phyloP scores from a whole-genome alignment of 2,888 invertebrate species.

The Eurois occulta region DNA sequence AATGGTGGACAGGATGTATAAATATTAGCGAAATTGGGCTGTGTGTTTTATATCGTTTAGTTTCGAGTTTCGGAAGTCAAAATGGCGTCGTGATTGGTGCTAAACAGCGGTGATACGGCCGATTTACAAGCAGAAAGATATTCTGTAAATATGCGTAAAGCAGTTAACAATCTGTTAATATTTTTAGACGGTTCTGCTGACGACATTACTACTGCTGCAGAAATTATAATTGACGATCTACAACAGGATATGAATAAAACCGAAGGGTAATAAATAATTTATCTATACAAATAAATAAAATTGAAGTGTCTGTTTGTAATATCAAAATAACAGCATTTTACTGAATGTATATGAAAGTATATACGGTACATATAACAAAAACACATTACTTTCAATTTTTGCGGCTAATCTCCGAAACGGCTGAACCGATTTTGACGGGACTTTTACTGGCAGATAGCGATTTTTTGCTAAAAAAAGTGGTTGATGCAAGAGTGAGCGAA shows the following conservation, averaged over 20 bases:
- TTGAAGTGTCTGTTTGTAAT: no score
- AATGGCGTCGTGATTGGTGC: conserved; percentile 75
- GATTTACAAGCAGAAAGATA: conserved; percentile 61
- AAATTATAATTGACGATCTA: conserved; percentile 30
- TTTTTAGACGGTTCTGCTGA: conserved; percentile 51
- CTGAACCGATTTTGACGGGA: no score
- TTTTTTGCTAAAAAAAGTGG: no score
- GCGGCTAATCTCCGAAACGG: no score
- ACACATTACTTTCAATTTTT: no score
- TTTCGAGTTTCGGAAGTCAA: conserved; percentile 74
- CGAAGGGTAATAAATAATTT: conserved; percentile 4
- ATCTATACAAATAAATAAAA: no score
- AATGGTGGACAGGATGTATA: conserved; percentile 85
- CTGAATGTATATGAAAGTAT: no score
- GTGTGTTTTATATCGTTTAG: conserved; percentile 80
- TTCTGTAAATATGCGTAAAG: conserved; percentile 56
- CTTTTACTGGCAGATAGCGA: no score
- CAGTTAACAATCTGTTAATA: conserved; percentile 65
- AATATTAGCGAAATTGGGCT: conserved; percentile 83
- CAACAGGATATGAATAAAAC: conserved; percentile 46
- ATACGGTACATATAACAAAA: no score
- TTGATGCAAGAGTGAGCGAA: no score
- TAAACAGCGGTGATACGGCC: conserved; percentile 64
- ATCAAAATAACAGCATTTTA: no score
- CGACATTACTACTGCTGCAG: conserved; percentile 38